Percentiles rank a stretch among this genome's conserved stretches.
phyloP scores from a whole-genome alignment of 2,113 vertebrate species.

The Perognathus longimembris region DNA sequence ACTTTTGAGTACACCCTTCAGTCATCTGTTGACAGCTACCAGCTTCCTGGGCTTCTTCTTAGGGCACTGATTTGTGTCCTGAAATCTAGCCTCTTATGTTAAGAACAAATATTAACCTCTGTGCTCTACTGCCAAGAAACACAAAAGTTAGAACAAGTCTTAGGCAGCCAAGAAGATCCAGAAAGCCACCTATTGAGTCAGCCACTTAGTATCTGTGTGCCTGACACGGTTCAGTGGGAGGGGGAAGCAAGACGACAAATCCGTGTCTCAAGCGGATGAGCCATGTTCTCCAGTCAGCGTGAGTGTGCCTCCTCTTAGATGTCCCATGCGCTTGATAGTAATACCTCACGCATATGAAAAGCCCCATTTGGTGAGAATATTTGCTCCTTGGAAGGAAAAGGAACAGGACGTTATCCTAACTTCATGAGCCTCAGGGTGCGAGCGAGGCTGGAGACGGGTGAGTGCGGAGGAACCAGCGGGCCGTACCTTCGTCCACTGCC shows the following conservation, averaged over 20 bases:
- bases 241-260: conserved; percentile 27
- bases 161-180: neutral
- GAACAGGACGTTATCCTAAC: neutral
- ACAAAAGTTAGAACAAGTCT: neutral
- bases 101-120: neutral
- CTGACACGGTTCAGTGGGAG: neutral
- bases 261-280: conserved; percentile 39
- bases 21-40: neutral
- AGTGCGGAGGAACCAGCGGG: neutral
- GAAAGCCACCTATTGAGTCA: neutral
- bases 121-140: neutral
- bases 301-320: conserved; percentile 35
- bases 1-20: neutral
- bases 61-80: neutral
- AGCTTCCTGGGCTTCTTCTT: neutral
- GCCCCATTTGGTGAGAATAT: conserved; percentile 1
- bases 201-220: neutral
- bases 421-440: neutral
- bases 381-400: conserved; percentile 49
- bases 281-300: conserved; percentile 37
- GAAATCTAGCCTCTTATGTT: conserved; percentile 16
- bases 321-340: conserved; percentile 1
- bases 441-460: neutral
- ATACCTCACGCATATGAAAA: conserved; percentile 60
- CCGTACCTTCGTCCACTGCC: conserved; percentile 93